Evolutionary conservation across 2,113 vertebrate species (phyloP), one percentile per base, ranked within the genome.

Genomic region (Corythaeola cristata): DNA sequence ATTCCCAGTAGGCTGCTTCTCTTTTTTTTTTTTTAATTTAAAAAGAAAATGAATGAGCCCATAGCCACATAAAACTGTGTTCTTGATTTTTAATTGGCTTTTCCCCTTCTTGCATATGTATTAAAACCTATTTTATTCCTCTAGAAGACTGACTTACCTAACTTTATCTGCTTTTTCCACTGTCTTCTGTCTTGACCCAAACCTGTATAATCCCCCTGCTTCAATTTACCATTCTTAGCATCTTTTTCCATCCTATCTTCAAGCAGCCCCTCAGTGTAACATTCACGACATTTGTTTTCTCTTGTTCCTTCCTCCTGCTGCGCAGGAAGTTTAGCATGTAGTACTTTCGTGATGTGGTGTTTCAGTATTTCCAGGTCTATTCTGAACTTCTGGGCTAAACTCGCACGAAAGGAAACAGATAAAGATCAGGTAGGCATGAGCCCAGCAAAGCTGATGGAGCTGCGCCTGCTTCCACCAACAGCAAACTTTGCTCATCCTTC

Each of bases 101-200:
- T 47, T 0, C 6, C 3, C 20, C 19, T 11, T 9, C 32, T 76
- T 24, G 63, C 0, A 0, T 64, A 68, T 63, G 67, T 88, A 52
- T 59, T 77, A 47, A 75, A 87, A 50, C 8, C 13, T 84, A 47
- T 3, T 64, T 21, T 49, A 72, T 62, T 66, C 37, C 30, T 86
- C 56, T 45, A 81, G 76, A 90, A 91, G 76, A 5, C 9, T 22
- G 33, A 59, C 27, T 85, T 75, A 68, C 21, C n/a, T 26, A 82
- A 73, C 33, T 75, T 91, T 14, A 53, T 24, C 63, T 80, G 28
- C 4, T 86, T 96, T 69, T 88, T 69, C 58, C n/a, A 69, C 66
- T 91, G 62, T 20, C n/a, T 53, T 35, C 50, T n/a, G 32, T 83
- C 53, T 69, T 93, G 62, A 62, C 23, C 49, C 28, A 82, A 85